A percentile compares a stretch with the other conserved stretches of the same genome.
These are phyloP conservation scores for Wasmannia auropunctata DNA, from an alignment of 1,140 invertebrate genomes.

Conservation along the genomic window DNA sequence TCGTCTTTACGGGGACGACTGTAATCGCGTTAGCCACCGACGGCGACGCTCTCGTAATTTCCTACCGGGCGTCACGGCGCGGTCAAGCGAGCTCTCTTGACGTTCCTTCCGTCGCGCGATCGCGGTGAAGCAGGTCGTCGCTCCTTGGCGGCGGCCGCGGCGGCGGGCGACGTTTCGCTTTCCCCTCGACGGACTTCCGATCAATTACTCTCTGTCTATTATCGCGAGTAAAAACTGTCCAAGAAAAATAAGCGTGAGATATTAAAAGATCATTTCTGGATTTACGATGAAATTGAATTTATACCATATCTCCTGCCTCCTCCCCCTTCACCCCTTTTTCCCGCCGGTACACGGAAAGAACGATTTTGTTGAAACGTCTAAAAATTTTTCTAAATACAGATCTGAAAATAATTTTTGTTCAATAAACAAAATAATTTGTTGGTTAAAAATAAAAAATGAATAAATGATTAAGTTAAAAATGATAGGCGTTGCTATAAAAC, in stretches of 20 bases:
- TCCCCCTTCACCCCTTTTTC: no score
- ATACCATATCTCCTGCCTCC: no score
- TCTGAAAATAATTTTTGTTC: no score
- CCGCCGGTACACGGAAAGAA: no score
- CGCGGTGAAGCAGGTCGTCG: neutral
- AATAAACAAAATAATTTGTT: no score
- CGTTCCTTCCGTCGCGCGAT: neutral
- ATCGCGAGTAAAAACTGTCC: neutral
- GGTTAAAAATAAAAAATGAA: no score
- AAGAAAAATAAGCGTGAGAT: neutral
- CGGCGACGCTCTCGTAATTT: constrained; percentile 49
- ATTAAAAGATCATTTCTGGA: neutral
- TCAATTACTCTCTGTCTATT: neutral
- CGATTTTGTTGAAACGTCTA: no score
- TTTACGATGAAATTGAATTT: neutral
- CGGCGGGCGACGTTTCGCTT: neutral
- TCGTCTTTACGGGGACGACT: constrained; percentile 54
- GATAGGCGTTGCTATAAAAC: no score
- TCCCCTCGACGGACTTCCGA: neutral
- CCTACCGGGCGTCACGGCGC: constrained; percentile 20
- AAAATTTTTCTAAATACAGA: no score
- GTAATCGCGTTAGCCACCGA: constrained; percentile 53
- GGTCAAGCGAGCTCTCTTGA: constrained; percentile 43
- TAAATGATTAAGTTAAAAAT: no score
- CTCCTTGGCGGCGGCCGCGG: neutral